Conservation (phyloP, 92 coral and sea anemone species). For the Epizoanthus stellaris region DNA sequence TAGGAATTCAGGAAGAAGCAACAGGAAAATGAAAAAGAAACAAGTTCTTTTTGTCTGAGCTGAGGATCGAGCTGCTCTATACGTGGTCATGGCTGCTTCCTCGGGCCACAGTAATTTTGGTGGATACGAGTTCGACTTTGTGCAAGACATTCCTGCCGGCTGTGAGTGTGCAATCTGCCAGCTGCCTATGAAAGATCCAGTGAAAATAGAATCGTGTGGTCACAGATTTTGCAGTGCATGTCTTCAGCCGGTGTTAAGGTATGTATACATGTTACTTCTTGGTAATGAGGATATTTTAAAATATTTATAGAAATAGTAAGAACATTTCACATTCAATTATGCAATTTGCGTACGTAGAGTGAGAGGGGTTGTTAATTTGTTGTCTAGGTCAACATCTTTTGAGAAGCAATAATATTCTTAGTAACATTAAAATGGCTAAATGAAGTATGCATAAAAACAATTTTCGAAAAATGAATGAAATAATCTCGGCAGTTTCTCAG, state of each 20-base stretch:
- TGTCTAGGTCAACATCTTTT: too few relatives aligned
- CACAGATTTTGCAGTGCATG: constrained; percentile 26
- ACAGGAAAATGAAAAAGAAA: background rate
- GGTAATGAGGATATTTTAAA: background rate
- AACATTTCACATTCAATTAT: too few relatives aligned
- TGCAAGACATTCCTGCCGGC: constrained; percentile 13
- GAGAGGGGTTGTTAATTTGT: too few relatives aligned
- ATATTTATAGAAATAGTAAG: too few relatives aligned
- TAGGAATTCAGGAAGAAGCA: background rate
- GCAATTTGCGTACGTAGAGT: too few relatives aligned
- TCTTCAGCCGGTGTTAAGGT: constrained; percentile 23
- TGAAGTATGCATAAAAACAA: too few relatives aligned
- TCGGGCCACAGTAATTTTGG: background rate
- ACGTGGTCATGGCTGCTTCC: background rate
- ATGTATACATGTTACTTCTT: background rate
- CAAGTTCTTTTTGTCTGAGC: background rate
- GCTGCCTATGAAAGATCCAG: constrained; percentile 31
- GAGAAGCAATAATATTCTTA: too few relatives aligned
- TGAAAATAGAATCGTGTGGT: constrained; percentile 15
- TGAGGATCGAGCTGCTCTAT: background rate
- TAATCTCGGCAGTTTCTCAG: too few relatives aligned
- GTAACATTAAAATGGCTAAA: too few relatives aligned
- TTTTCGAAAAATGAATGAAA: too few relatives aligned
- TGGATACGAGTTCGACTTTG: constrained; percentile 32
- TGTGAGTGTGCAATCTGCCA: constrained; percentile 34